Base-by-base conservation (phyloP, 2,888 invertebrate species). In the Ophraella communa region DNA sequence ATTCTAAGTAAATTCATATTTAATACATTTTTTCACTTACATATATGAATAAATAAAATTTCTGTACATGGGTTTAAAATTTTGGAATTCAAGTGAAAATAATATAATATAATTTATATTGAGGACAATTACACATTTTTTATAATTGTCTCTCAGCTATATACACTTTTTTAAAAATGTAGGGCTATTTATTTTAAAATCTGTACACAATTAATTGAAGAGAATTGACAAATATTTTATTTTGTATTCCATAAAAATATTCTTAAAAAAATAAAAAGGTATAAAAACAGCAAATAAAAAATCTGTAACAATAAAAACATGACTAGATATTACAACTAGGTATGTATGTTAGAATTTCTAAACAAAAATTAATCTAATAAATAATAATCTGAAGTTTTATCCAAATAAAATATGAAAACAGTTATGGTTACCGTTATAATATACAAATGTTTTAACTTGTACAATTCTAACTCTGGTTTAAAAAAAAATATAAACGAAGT, bases 1-100 rank as follows among this genome's bases (percentile, higher is more conserved):
- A 63, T 52, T 55, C 63, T 63, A 68, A 58, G 57, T 57, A 62
- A 69, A 67, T 64, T 59, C 51, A 57, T 61, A 10, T 51, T 27
- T 51, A 17, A 35, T 52, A 52, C 55, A 44, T 18, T 21, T 49
- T 23, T 52, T 52, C 57, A 54, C 27, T 52, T 62, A 33, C 56
- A 17, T 66, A 62, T 58, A 64, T 55, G 59, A 42, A 49, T 55
- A 56, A 66, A 63, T 60, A 63, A 62, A 58, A 24, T 64, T 57
- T 66, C 64, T 64, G 54, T 65, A 60, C 62, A 67, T 20, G 3
- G 52, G 58, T 3, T 27, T 42, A n/a, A 27, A 57, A 57, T 21
- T 10, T 21, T 21, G 18, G 39, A 35, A 35, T 35, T n/a, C 35
- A n/a, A 35, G 11, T 14, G n/a, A 39, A 39, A 39, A 39, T 39